Percentiles rank a stretch among this genome's conserved stretches.
phyloP scores from a whole-genome alignment of 2,113 vertebrate species.

The Neogobius melanostomus region DNA sequence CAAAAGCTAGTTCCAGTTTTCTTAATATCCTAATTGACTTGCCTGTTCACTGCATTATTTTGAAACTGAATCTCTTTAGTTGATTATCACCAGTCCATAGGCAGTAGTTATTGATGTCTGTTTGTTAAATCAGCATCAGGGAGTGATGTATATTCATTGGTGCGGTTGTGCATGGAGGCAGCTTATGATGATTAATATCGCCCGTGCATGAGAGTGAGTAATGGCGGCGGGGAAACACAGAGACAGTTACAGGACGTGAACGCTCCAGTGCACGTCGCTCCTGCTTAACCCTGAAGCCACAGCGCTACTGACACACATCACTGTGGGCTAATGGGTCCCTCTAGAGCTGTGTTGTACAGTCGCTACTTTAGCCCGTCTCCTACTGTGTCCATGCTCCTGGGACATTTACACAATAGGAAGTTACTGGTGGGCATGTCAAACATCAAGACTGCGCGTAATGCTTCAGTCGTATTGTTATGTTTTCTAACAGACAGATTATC shows the following conservation, averaged over 20 bases:
- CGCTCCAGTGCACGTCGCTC: slow-evolving; percentile 30
- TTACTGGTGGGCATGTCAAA: neutral
- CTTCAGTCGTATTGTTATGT: neutral
- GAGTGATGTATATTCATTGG: slow-evolving; percentile 49
- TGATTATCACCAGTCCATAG: slow-evolving; percentile 31
- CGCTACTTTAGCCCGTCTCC: slow-evolving; percentile 9
- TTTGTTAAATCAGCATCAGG: slow-evolving; percentile 25
- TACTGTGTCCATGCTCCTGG: neutral
- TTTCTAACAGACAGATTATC: neutral
- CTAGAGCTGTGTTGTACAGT: slow-evolving; percentile 20
- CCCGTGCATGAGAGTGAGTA: slow-evolving; percentile 50
- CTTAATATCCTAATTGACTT: neutral
- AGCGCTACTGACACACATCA: slow-evolving; percentile 44
- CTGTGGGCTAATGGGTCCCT: slow-evolving; percentile 29
- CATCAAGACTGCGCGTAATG: neutral
- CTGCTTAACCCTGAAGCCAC: slow-evolving; percentile 36
- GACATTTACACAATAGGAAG: slow-evolving; percentile 3
- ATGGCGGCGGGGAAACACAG: slow-evolving; percentile 45
- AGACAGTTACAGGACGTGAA: slow-evolving; percentile 53
- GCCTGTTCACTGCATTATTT: neutral
- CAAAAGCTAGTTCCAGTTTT: neutral
- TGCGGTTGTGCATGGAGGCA: slow-evolving; percentile 33
- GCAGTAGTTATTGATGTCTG: slow-evolving; percentile 42
- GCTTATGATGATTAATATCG: slow-evolving; percentile 54
- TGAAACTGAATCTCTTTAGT: neutral